Conservation (phyloP, 2,113 vertebrate species). For the Erinaceus europaeus region DNA sequence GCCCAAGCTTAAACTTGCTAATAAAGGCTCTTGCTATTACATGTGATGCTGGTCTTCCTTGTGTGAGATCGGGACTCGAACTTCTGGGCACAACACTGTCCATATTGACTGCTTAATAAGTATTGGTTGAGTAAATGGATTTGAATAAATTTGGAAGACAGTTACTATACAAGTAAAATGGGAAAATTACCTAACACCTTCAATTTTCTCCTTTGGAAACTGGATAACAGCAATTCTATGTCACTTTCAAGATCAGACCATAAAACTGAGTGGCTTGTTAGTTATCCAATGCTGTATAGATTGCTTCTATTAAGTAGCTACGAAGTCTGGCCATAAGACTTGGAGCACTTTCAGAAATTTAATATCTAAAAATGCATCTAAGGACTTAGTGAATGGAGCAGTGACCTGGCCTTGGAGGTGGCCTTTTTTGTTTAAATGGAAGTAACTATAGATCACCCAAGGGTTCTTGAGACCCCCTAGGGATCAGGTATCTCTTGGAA, state of each 20-base stretch:
- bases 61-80: too few species aligned
- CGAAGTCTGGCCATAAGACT: neutral
- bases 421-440: neutral
- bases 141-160: neutral
- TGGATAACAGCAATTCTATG: neutral
- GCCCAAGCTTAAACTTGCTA: too few species aligned
- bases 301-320: neutral
- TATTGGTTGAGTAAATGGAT: neutral
- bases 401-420: neutral
- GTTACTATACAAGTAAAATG: neutral
- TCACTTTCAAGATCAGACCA: neutral
- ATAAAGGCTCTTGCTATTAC: too few species aligned
- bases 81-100: too few species aligned
- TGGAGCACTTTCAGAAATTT: neutral
- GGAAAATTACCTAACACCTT: neutral
- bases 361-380: neutral
- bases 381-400: neutral
- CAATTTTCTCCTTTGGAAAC: neutral
- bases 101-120: neutral
- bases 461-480: rapidly evolving
- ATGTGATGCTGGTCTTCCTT: too few species aligned
- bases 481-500: neutral
- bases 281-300: neutral
- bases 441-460: neutral
- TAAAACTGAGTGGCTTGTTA: neutral